Percentiles rank a stretch among this genome's conserved stretches.
These are phyloP conservation scores for Acromyrmex charruanus DNA, from an alignment of 1,140 invertebrate species.

Conservation along the genomic window DNA sequence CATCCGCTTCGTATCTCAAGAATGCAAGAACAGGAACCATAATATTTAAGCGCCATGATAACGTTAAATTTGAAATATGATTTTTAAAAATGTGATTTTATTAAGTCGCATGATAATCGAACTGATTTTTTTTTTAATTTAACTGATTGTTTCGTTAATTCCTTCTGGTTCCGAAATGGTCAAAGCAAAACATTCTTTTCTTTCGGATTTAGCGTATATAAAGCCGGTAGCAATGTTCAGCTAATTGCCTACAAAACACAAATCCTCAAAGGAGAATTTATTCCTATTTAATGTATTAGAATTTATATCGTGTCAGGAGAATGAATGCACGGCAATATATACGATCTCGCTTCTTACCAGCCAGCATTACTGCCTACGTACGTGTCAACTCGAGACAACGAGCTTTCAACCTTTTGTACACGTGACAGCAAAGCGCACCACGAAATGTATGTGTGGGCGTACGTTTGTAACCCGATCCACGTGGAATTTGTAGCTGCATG, in stretches of 20 bases:
- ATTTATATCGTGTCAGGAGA: slow-evolving; percentile 39
- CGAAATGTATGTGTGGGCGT: slow-evolving; percentile 61
- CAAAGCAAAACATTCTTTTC: background rate
- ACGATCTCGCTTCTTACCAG: slow-evolving; percentile 54
- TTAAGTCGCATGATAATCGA: background rate
- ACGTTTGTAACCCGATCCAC: slow-evolving; percentile 61
- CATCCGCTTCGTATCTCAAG: background rate
- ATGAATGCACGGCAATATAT: slow-evolving; percentile 18
- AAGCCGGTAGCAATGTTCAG: slow-evolving; percentile 9
- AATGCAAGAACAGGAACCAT: background rate
- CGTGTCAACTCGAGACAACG: slow-evolving; percentile 71
- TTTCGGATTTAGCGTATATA: slow-evolving; percentile 1
- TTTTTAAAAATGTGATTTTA: background rate
- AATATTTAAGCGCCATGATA: background rate
- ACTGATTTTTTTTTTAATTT: background rate
- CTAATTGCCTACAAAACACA: background rate
- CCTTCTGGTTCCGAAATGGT: background rate
- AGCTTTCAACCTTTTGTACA: slow-evolving; percentile 70
- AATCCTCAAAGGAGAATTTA: slow-evolving; percentile 49
- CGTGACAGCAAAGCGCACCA: slow-evolving; percentile 67
- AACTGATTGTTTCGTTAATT: background rate
- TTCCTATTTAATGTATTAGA: slow-evolving; percentile 23
- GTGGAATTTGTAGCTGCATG: slow-evolving; percentile 58
- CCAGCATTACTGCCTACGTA: slow-evolving; percentile 67
- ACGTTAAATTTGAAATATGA: too few species aligned